Evolutionary conservation across 1,140 invertebrate species (phyloP).

Genomic region (Tetragnatha versicolor): DNA sequence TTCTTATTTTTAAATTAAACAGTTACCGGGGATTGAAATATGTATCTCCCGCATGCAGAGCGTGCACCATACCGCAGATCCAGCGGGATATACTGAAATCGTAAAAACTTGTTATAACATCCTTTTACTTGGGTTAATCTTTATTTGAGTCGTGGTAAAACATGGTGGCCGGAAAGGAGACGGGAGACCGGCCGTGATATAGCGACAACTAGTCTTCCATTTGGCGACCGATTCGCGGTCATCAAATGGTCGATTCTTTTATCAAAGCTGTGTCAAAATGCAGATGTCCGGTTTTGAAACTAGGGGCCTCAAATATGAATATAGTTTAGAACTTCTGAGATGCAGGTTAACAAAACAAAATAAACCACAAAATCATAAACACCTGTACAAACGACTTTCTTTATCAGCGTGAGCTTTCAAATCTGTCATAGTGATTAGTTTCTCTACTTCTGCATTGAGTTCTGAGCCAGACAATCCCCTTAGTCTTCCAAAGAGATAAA

Average conservation of each 20-base stretch:
- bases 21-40: no score
- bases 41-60: no score
- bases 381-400: slow-evolving; percentile 58
- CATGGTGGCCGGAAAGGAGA: no score
- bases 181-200: no score
- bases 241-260: background rate
- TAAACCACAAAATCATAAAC: background rate
- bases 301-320: background rate
- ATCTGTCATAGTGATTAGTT: slow-evolving; percentile 59
- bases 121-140: no score
- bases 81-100: no score
- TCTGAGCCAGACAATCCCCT: slow-evolving; percentile 68
- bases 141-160: no score
- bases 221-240: background rate
- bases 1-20: no score
- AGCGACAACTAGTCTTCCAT: background rate
- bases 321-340: background rate
- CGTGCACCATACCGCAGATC: no score
- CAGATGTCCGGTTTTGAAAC: background rate
- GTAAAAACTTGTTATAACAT: no score
- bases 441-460: slow-evolving; percentile 60
- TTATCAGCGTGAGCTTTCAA: slow-evolving; percentile 57
- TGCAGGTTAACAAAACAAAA: no score
- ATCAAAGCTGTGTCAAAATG: background rate
- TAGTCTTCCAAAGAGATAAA: slow-evolving; percentile 77